Evolutionary conservation across 1,140 invertebrate genomes (phyloP).

Genomic region (Bradynema listronoti): DNA sequence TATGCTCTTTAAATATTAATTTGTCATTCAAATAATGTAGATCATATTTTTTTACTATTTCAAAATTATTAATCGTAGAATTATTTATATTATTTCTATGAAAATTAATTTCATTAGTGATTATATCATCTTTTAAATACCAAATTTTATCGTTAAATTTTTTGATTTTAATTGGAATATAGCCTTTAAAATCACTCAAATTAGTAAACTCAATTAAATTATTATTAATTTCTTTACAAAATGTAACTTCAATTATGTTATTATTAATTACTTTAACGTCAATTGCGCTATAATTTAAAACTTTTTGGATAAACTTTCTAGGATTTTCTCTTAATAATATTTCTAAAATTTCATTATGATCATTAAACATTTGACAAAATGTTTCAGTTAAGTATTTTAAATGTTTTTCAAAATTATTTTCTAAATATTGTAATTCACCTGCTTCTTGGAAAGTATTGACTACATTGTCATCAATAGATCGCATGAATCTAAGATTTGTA

Average conservation of each 20-base stretch:
- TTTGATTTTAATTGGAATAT: slow-evolving; percentile 37
- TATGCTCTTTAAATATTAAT: slow-evolving; percentile 27
- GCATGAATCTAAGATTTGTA: slow-evolving; percentile 17
- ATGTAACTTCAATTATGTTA: slow-evolving; percentile 25
- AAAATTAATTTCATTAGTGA: slow-evolving; percentile 20
- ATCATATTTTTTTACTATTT: slow-evolving; percentile 22
- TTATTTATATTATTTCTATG: slow-evolving; percentile 13
- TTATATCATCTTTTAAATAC: slow-evolving; percentile 32
- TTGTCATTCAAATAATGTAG: slow-evolving; percentile 27
- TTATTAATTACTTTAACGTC: slow-evolving; percentile 14
- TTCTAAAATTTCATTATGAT: slow-evolving; percentile 32
- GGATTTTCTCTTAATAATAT: slow-evolving; percentile 21
- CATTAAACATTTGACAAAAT: slow-evolving; percentile 35
- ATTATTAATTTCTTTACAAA: slow-evolving; percentile 33
- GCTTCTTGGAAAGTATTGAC: slow-evolving; percentile 15
- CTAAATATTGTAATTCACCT: slow-evolving; percentile 12
- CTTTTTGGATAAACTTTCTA: slow-evolving; percentile 14
- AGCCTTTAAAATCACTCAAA: slow-evolving; percentile 36
- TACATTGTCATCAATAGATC: not conserved
- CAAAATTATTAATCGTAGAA: slow-evolving; percentile 8
- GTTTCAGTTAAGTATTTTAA: slow-evolving; percentile 22
- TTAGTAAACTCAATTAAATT: slow-evolving; percentile 22
- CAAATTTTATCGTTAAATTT: slow-evolving; percentile 30
- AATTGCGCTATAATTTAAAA: slow-evolving; percentile 4
- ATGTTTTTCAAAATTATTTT: slow-evolving; percentile 28